Evolutionary conservation across 1,140 invertebrate species (phyloP).

Genomic region (Formica selysi): DNA sequence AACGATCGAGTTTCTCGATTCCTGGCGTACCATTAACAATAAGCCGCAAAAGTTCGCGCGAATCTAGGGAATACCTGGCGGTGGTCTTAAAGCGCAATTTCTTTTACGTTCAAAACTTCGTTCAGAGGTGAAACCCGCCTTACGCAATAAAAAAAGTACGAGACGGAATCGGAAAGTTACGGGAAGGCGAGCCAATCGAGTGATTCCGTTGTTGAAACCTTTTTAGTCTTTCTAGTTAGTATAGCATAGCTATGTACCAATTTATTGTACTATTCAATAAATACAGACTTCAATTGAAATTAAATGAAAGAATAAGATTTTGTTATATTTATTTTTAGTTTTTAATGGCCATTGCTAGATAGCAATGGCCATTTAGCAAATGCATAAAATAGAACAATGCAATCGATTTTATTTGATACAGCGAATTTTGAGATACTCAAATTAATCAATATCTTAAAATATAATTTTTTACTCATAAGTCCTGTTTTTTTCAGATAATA

Average conservation of each 20-base stretch:
- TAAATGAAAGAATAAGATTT: neutral
- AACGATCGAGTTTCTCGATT: conserved; percentile 35
- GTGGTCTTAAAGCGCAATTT: conserved; percentile 34
- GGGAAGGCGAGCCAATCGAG: neutral
- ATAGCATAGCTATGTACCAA: neutral
- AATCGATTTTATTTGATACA: too few species aligned
- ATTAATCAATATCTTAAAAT: too few species aligned
- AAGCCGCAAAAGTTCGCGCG: conserved; percentile 44
- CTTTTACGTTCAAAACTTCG: conserved; percentile 55
- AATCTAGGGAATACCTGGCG: conserved; percentile 42
- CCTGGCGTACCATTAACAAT: neutral
- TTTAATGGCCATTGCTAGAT: too few species aligned
- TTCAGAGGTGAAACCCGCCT: conserved; percentile 43
- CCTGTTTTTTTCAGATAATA: too few species aligned
- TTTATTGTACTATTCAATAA: neutral
- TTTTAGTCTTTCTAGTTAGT: conserved; percentile 13
- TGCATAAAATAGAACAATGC: too few species aligned
- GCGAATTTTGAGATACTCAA: too few species aligned
- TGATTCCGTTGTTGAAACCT: neutral
- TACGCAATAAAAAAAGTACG: conserved; percentile 55
- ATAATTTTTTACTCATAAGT: too few species aligned
- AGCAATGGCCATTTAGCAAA: too few species aligned
- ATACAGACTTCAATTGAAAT: neutral
- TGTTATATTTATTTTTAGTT: neutral
- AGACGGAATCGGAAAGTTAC: conserved; percentile 15